Conservation (phyloP, 2,888 invertebrate species). For the Galerucella pusilla region DNA sequence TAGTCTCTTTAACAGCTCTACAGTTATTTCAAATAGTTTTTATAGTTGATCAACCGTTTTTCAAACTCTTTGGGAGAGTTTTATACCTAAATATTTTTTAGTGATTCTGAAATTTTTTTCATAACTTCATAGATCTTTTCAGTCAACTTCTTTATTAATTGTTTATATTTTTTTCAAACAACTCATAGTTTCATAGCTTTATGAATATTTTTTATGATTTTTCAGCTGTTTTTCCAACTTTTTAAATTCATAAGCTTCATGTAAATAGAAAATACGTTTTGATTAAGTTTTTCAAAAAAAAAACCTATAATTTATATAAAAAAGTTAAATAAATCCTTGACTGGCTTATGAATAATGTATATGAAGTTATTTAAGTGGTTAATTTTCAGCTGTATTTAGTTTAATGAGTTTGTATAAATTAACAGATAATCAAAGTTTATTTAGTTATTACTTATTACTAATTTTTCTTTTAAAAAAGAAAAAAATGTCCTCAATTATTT, state of each 20-base stretch:
- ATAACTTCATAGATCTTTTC: no score
- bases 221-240: no score
- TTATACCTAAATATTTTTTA: no score
- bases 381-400: constrained; percentile 23
- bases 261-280: neutral
- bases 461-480: neutral
- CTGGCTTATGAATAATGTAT: constrained; percentile 1
- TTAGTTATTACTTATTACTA: neutral
- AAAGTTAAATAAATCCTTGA: constrained; percentile 1
- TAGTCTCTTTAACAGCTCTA: no score
- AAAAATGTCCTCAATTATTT: neutral
- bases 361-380: neutral
- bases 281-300: neutral
- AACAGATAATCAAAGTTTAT: constrained; percentile 14
- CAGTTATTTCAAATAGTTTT: no score
- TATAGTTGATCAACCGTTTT: no score
- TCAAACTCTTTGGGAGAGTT: no score
- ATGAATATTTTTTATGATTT: no score
- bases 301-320: neutral
- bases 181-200: no score
- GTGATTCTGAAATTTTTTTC: no score
- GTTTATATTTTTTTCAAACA: no score
- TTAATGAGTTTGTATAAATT: constrained; percentile 26
- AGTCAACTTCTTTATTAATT: no score
- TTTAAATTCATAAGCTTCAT: neutral